A percentile compares a stretch with the other conserved stretches of the same genome.
Conservation (phyloP, 2,888 invertebrate genomes). For the Luperina nickerlii region DNA sequence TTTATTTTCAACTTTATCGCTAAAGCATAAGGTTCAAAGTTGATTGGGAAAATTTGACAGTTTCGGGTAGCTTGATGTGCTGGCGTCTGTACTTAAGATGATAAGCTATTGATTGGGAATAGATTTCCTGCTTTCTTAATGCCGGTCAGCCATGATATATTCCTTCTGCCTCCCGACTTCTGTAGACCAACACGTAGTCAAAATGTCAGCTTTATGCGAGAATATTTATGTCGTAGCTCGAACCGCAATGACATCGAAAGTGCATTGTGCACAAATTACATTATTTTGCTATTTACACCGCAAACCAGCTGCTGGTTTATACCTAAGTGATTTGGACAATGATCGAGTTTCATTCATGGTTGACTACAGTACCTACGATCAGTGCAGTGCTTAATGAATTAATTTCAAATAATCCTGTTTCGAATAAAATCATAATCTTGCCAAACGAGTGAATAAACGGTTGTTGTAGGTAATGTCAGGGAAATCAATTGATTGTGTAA, state of each 20-base stretch:
- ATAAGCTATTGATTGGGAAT: background rate
- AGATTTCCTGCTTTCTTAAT: background rate
- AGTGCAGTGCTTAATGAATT: background rate
- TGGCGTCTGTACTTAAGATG: too few species aligned
- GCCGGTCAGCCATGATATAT: background rate
- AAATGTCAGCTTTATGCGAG: background rate
- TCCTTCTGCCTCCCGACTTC: background rate
- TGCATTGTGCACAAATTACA: conserved; percentile 9
- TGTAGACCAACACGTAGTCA: background rate
- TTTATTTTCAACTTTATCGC: too few species aligned
- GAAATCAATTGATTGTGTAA: background rate
- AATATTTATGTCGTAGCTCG: background rate
- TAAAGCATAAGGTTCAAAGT: too few species aligned
- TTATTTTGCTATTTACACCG: conserved; percentile 3
- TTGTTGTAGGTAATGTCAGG: background rate
- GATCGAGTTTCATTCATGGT: conserved; percentile 29
- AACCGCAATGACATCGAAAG: conserved; percentile 23
- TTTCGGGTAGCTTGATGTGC: too few species aligned
- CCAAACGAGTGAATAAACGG: background rate
- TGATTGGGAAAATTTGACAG: too few species aligned
- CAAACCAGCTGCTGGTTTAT: conserved; percentile 20
- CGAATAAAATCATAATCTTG: background rate
- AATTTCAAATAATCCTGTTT: background rate
- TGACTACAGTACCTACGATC: background rate
- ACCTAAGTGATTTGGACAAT: conserved; percentile 14